Evolutionary conservation across 2,888 invertebrate species (phyloP).

Genomic region (Ellobium chinense): DNA sequence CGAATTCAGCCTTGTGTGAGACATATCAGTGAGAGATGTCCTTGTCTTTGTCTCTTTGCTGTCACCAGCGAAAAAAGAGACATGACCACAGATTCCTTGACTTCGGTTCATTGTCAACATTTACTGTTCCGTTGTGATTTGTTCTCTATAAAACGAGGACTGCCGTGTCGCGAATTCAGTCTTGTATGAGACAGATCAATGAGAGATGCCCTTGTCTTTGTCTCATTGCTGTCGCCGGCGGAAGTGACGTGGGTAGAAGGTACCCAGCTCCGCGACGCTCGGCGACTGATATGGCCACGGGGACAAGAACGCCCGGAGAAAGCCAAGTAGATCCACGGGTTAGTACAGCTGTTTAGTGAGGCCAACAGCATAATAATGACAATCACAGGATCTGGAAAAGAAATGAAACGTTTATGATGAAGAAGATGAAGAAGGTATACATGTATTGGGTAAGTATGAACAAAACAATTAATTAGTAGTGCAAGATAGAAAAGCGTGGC

Average conservation of each 20-base stretch:
- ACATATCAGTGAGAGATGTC: slow-evolving; percentile 15
- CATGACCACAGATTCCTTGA: no score
- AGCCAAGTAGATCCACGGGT: slow-evolving; percentile 82
- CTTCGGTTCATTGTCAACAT: no score
- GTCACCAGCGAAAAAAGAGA: slow-evolving; percentile 44
- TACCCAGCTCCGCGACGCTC: slow-evolving; percentile 49
- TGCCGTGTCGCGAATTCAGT: background rate
- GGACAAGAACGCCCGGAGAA: slow-evolving; percentile 77
- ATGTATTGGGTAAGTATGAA: no score
- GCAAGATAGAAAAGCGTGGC: no score
- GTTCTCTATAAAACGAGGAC: background rate
- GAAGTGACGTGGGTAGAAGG: slow-evolving; percentile 53
- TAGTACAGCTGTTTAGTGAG: slow-evolving; percentile 86
- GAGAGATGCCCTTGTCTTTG: slow-evolving; percentile 20
- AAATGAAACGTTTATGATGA: background rate
- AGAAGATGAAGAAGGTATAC: no score
- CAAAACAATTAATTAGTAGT: no score
- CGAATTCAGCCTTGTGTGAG: background rate
- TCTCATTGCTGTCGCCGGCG: slow-evolving; percentile 31
- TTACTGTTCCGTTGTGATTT: background rate
- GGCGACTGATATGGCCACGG: slow-evolving; percentile 34
- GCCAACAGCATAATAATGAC: slow-evolving; percentile 72
- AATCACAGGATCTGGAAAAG: slow-evolving; percentile 50
- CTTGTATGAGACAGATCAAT: slow-evolving; percentile 20
- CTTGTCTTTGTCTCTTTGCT: slow-evolving; percentile 26